These are phyloP conservation scores for Triplophysa dalaica DNA, from an alignment of 2,113 vertebrate genomes.

Conservation along the genomic window DNA sequence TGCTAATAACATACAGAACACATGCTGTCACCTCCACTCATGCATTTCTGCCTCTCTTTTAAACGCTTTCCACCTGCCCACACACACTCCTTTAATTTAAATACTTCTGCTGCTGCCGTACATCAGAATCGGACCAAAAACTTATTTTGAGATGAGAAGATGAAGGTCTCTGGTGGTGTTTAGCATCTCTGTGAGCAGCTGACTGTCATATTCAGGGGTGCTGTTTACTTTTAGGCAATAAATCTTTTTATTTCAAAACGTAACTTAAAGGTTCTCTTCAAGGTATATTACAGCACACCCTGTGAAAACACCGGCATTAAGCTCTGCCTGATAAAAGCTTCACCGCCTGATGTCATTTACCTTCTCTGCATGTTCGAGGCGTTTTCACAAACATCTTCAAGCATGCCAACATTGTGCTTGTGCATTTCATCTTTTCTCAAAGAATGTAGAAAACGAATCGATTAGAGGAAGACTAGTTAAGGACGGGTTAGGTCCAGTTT, in stretches of 20 bases:
- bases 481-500: not conserved
- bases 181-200: too few relatives aligned
- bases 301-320: not conserved
- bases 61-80: not conserved
- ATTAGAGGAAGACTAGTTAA: not conserved
- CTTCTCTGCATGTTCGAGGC: not conserved
- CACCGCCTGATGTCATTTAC: not conserved
- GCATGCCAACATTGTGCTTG: not conserved
- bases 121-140: too few relatives aligned
- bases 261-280: too few relatives aligned
- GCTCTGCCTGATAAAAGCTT: not conserved
- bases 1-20: slow-evolving; percentile 65
- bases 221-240: too few relatives aligned
- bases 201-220: too few relatives aligned
- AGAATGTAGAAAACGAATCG: slow-evolving; percentile 6
- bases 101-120: not conserved
- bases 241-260: too few relatives aligned
- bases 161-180: too few relatives aligned
- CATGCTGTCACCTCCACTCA: slow-evolving; percentile 54
- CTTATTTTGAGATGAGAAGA: too few relatives aligned
- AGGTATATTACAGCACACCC: too few relatives aligned
- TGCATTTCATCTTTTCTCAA: not conserved
- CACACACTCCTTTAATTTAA: not conserved
- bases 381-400: not conserved
- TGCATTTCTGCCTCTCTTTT: slow-evolving; percentile 3